Conservation (phyloP, 2,888 invertebrate species). For the Anthoptus insignis region DNA sequence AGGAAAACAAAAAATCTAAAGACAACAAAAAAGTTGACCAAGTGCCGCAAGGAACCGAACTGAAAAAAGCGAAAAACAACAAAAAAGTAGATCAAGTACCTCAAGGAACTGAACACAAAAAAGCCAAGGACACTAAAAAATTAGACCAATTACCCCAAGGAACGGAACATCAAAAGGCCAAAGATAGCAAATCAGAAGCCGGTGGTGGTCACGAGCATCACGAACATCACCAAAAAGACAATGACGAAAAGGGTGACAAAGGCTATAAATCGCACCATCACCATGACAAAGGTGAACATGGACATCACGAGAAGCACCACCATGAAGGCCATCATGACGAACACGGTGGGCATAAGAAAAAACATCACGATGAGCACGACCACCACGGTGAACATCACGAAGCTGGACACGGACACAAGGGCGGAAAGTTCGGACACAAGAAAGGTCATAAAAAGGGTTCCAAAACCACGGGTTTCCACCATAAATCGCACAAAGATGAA, state of each 20-base stretch:
- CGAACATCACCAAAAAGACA: constrained; percentile 89
- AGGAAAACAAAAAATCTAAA: constrained; percentile 42
- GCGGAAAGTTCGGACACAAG: constrained; percentile 93
- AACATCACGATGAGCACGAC: constrained; percentile 92
- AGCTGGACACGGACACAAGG: constrained; percentile 92
- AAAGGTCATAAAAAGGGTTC: constrained; percentile 95
- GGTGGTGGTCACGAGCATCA: constrained; percentile 91
- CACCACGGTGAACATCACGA: constrained; percentile 93
- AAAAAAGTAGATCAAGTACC: constrained; percentile 71
- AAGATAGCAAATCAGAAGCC: constrained; percentile 84
- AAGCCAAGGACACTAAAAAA: constrained; percentile 64
- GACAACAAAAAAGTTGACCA: constrained; percentile 41
- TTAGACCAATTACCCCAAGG: constrained; percentile 82
- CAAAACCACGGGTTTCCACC: constrained; percentile 94
- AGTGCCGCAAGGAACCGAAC: constrained; percentile 34
- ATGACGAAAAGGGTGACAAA: constrained; percentile 93
- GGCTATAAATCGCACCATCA: constrained; percentile 93
- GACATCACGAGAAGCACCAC: constrained; percentile 92
- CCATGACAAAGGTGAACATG: constrained; percentile 93
- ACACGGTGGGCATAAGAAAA: constrained; percentile 93
- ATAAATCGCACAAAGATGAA: constrained; percentile 96
- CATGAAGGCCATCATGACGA: constrained; percentile 93
- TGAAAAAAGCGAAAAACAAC: constrained; percentile 45
- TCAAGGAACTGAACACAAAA: constrained; percentile 83
- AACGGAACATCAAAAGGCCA: constrained; percentile 79